Base-by-base conservation (phyloP, 2,888 invertebrate genomes). In the Lamellibrachia satsuma region DNA sequence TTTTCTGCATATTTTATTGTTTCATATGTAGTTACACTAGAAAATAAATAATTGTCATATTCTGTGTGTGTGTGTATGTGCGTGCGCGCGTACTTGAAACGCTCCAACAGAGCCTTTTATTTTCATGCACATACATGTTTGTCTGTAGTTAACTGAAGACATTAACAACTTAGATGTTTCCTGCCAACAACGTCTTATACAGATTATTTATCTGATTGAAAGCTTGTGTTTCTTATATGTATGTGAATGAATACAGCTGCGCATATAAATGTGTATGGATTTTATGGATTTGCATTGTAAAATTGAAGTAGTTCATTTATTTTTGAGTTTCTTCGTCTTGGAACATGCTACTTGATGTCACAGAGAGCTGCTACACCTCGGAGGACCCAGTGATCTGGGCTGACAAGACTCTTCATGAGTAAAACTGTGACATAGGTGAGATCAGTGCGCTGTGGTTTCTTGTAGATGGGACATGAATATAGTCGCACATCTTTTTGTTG, bases 351-450 rank as follows among this genome's bases (percentile, higher is more conserved):
- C 97, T 98, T 98, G 94, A 98, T 98, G 96, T 98, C 98, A 96
- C 98, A 98, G 90, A 98, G 97, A 57, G 98, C 97, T 8, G 98
- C 98, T 8, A 98, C 98, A 15, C 98, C 98, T 94, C 98, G 97
- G 90, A 98, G 96, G 91, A 98, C 97, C 98, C 98, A 98, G 96
- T 98, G 98, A 93, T 98, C 98, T 0, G 98, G 98, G 15, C 97
- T 97, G 95, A 95, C 95, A n/a, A 93, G 94, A 6, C 96, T 96
- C 93, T 95, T 96, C 92, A 96, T 94, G 51, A 95, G 95, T 92
- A 96, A 95, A 91, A 95, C 95, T 27, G 96, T 95, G 92, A 96
- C 96, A 94, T 95, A 96, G 60, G 95, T 96, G 51, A 96, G 95
- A 93, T 96, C 96, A 39, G 96, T 96, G n/a, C 96, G 95, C 52